Conservation (phyloP, 2,888 invertebrate species). For the Nomada goodeniana region DNA sequence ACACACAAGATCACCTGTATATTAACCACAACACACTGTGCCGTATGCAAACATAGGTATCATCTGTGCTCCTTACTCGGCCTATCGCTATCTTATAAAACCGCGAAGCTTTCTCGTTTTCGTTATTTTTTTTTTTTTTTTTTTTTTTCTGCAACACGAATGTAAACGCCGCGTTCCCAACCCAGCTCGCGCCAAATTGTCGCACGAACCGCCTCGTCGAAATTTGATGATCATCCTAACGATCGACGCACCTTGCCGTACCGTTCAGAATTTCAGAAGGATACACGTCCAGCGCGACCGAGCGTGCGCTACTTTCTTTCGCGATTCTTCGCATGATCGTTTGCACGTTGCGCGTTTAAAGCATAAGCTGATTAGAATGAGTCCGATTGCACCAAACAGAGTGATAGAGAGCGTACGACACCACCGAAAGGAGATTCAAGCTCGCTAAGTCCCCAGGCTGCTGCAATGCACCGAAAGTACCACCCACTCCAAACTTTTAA, state of each 20-base stretch:
- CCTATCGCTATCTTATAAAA: neutral
- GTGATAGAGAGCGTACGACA: conserved; percentile 66
- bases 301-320: conserved; percentile 14
- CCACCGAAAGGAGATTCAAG: conserved; percentile 65
- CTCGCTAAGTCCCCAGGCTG: conserved; percentile 63
- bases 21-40: conserved; percentile 61
- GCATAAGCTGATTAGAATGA: conserved; percentile 70
- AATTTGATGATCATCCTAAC: neutral
- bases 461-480: conserved; percentile 43
- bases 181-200: too few relatives aligned
- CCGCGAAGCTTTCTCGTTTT: neutral
- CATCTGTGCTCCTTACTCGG: conserved; percentile 14
- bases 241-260: conserved; percentile 1
- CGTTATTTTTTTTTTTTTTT: neutral
- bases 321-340: conserved; percentile 17
- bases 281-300: neutral
- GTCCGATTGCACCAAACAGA: conserved; percentile 67
- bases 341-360: conserved; percentile 56
- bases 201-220: neutral
- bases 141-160: neutral
- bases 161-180: neutral
- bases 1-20: conserved; percentile 73
- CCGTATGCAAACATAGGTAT: conserved; percentile 19
- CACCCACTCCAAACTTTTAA: neutral
- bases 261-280: conserved; percentile 6